Conservation (phyloP, 2,888 invertebrate genomes). For the Podotricha telesiphe region DNA sequence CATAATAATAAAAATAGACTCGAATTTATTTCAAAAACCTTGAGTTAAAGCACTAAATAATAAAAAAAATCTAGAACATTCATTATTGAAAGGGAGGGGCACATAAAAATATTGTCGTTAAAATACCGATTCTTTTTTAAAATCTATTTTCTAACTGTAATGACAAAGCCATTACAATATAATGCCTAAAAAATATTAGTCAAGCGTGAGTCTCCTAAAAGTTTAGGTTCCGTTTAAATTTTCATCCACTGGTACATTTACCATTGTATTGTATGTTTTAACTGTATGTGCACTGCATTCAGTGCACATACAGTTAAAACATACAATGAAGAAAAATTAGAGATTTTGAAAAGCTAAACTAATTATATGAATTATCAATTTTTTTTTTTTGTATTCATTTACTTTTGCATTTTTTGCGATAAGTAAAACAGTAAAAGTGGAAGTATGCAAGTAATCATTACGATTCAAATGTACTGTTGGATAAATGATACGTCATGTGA, state of each 20-base stretch:
- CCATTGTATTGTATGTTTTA: too few species aligned
- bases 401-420: too few species aligned
- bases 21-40: not conserved
- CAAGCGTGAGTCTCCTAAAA: not conserved
- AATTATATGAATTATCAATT: too few species aligned
- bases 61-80: not conserved
- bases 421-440: too few species aligned
- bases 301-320: too few species aligned
- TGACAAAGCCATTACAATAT: constrained; percentile 16
- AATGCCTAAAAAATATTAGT: constrained; percentile 4
- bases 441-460: too few species aligned
- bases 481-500: too few species aligned
- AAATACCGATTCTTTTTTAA: constrained; percentile 18
- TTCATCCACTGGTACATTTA: not conserved
- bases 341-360: too few species aligned
- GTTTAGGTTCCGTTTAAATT: not conserved
- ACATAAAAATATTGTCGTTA: constrained; percentile 16
- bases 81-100: constrained; percentile 2
- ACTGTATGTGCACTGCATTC: too few species aligned
- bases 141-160: constrained; percentile 18
- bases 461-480: too few species aligned
- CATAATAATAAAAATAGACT: not conserved
- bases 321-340: too few species aligned
- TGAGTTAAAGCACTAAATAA: not conserved
- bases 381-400: too few species aligned